These are phyloP conservation scores for Endomychus coccineus DNA, from an alignment of 2,888 invertebrate species.

Conservation along the genomic window DNA sequence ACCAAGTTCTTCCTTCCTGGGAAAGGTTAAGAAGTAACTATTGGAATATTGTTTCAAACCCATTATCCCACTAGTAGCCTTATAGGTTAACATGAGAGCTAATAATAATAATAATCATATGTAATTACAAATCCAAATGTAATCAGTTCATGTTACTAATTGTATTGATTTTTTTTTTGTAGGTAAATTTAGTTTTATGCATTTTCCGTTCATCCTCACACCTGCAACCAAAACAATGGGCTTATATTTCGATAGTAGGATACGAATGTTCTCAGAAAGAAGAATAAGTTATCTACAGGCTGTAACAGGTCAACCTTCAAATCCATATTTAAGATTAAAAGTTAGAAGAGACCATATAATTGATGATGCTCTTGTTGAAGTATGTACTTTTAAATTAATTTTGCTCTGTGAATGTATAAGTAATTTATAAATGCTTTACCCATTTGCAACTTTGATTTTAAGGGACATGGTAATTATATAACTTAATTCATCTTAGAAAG, in stretches of 20 bases:
- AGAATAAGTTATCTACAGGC: conserved; percentile 79
- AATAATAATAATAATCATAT: no score
- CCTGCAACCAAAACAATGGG: conserved; percentile 88
- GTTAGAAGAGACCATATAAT: conserved; percentile 80
- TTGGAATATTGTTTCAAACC: no score
- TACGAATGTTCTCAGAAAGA: conserved; percentile 90
- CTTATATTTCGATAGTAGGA: conserved; percentile 88
- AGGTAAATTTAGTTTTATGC: conserved; percentile 80
- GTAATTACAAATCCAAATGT: background rate
- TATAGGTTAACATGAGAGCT: no score
- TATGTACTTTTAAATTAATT: no score
- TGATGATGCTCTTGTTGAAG: conserved; percentile 86
- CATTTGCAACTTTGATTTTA: no score
- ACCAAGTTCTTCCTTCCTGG: no score
- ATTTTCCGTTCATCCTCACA: conserved; percentile 83
- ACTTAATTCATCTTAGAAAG: no score
- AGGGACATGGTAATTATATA: no score
- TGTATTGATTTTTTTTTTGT: conserved; percentile 32
- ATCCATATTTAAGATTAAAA: conserved; percentile 77
- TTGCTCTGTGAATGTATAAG: no score
- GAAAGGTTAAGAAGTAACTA: no score
- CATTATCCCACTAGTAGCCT: no score
- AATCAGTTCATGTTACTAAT: background rate
- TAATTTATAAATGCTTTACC: no score
- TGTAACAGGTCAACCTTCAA: conserved; percentile 72